Evolutionary conservation across 2,113 vertebrate genomes (phyloP).

Genomic region (Leucosticte australis): DNA sequence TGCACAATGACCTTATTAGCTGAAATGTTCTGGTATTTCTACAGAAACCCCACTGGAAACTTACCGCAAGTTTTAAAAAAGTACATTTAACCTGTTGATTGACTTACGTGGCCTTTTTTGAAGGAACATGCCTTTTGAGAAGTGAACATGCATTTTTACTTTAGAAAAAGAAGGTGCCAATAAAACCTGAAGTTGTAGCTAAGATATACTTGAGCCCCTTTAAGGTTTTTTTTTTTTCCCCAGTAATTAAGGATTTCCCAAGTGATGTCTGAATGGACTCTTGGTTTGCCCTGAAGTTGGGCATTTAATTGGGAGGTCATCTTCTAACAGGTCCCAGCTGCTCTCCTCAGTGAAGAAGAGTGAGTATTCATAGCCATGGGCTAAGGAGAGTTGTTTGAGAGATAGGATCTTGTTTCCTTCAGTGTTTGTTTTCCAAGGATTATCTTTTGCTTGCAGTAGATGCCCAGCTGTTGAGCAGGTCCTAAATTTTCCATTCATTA

Average conservation of each 20-base stretch:
- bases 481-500: slow-evolving; percentile 60
- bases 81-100: background rate
- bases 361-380: background rate
- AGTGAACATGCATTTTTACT: background rate
- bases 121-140: background rate
- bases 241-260: background rate
- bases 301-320: background rate
- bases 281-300: background rate
- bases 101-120: background rate
- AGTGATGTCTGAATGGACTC: background rate
- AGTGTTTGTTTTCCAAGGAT: slow-evolving; percentile 35
- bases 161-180: background rate
- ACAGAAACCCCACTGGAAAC: background rate
- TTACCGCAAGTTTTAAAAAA: background rate
- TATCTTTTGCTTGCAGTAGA: slow-evolving; percentile 19
- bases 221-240: too few species aligned
- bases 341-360: background rate
- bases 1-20: background rate
- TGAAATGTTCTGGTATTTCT: background rate
- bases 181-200: background rate
- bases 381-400: slow-evolving; percentile 8
- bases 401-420: slow-evolving; percentile 39
- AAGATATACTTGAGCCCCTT: fast-evolving
- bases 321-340: background rate
- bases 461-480: background rate